Conservation (phyloP, 2,113 vertebrate genomes). For the human region DNA sequence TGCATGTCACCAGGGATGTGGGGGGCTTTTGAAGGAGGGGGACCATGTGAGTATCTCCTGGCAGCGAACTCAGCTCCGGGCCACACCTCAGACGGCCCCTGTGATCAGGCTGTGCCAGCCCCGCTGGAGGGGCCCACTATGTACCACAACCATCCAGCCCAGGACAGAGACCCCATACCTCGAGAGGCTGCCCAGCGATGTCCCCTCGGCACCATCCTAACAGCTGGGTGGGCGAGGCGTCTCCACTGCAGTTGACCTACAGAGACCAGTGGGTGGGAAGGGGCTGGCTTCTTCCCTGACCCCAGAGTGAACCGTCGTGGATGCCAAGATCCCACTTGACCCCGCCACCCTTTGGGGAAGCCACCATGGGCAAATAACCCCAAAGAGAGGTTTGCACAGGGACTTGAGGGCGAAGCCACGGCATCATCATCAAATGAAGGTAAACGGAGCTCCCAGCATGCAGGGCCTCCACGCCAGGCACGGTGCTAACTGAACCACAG, state of each 20-base stretch:
- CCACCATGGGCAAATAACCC: neutral
- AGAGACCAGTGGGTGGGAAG: neutral
- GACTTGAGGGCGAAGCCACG: no score
- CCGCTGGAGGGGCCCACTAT: neutral
- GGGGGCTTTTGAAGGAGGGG: conserved; percentile 43
- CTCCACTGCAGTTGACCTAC: conserved; percentile 90
- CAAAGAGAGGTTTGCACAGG: neutral
- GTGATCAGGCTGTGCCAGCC: neutral
- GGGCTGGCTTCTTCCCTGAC: no score
- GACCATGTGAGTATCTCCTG: conserved; percentile 59
- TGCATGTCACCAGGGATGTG: conserved; percentile 51
- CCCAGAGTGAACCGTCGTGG: neutral
- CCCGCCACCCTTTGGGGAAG: no score
- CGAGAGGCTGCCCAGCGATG: conserved; percentile 72
- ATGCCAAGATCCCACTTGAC: fast-evolving
- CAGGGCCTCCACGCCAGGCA: fast-evolving
- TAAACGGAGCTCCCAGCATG: fast-evolving
- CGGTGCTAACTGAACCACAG: neutral
- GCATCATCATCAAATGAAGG: fast-evolving
- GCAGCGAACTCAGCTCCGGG: conserved; percentile 64
- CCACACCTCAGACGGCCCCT: conserved; percentile 54
- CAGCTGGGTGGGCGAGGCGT: conserved; percentile 75
- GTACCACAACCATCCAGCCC: neutral
- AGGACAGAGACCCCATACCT: conserved; percentile 84
- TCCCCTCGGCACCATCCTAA: conserved; percentile 85